Evolutionary conservation across 2,888 invertebrate genomes (phyloP).

Genomic region (Seira sanloemensis): DNA sequence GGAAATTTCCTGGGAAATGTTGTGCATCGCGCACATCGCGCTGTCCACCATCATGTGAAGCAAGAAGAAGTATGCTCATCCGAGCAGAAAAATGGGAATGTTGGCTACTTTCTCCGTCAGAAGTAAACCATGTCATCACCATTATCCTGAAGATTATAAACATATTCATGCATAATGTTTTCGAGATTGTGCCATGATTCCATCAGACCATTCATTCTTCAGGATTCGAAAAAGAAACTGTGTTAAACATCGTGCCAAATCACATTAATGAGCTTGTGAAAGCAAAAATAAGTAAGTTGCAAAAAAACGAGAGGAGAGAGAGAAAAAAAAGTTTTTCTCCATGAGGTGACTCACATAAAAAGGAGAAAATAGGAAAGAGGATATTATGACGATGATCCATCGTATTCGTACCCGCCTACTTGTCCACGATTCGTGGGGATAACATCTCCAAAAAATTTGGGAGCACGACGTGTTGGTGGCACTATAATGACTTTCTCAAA

Average conservation of each 20-base stretch:
- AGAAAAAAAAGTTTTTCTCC: background rate
- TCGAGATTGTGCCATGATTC: background rate
- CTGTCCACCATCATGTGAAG: background rate
- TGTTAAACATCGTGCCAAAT: background rate
- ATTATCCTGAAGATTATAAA: background rate
- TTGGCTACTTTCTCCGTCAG: background rate
- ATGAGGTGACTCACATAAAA: slow-evolving; percentile 6
- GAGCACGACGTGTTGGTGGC: slow-evolving; percentile 20
- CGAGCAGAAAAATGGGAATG: background rate
- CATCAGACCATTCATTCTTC: no score
- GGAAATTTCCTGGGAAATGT: no score
- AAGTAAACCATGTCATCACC: background rate
- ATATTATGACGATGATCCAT: background rate
- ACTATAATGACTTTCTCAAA: slow-evolving; percentile 51
- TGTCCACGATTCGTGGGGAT: background rate
- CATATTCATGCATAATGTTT: background rate
- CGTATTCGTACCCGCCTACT: background rate
- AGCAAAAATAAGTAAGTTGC: background rate
- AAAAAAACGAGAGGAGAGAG: background rate
- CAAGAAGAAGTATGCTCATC: background rate
- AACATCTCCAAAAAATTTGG: background rate
- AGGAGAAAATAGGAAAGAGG: background rate
- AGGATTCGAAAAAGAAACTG: background rate
- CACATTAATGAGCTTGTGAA: slow-evolving; percentile 33
- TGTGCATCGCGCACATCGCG: no score